Conservation (phyloP, 2,888 invertebrate species). For the Tribolium freemani region DNA sequence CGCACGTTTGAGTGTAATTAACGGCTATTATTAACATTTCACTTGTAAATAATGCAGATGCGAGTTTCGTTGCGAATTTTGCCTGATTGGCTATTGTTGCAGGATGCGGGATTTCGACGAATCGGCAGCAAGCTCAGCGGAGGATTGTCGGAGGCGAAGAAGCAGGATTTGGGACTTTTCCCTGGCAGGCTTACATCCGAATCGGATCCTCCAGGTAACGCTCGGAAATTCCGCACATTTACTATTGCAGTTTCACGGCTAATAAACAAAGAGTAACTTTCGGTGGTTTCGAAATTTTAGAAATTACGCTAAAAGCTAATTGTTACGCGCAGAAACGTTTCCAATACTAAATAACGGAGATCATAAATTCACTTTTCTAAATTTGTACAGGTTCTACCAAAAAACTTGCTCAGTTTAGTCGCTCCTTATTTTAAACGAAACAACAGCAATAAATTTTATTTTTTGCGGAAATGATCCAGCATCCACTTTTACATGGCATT, state of each 20-base stretch:
- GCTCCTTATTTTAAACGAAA: not conserved
- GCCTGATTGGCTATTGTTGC: conserved; percentile 48
- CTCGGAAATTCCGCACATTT: not conserved
- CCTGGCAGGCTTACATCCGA: conserved; percentile 96
- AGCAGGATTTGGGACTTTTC: conserved; percentile 94
- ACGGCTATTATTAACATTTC: conserved; percentile 39
- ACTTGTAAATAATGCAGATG: conserved; percentile 41
- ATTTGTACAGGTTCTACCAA: not conserved
- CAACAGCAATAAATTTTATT: not conserved
- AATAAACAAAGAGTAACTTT: conserved; percentile 4
- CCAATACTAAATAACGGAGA: not conserved
- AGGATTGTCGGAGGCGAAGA: conserved; percentile 94
- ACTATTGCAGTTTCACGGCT: conserved; percentile 3
- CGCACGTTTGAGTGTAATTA: conserved; percentile 26
- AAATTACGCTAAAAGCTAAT: conserved; percentile 2
- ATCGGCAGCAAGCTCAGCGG: conserved; percentile 88
- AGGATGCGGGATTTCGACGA: conserved; percentile 91
- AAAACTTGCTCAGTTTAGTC: not conserved
- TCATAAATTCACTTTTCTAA: not conserved
- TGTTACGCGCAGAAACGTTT: not conserved
- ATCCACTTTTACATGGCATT: not conserved
- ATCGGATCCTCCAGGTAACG: conserved; percentile 88
- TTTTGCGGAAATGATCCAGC: not conserved
- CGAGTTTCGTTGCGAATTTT: not conserved
- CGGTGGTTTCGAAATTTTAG: conserved; percentile 24